Conservation (phyloP, 2,888 invertebrate genomes). For the Unio pictorum region DNA sequence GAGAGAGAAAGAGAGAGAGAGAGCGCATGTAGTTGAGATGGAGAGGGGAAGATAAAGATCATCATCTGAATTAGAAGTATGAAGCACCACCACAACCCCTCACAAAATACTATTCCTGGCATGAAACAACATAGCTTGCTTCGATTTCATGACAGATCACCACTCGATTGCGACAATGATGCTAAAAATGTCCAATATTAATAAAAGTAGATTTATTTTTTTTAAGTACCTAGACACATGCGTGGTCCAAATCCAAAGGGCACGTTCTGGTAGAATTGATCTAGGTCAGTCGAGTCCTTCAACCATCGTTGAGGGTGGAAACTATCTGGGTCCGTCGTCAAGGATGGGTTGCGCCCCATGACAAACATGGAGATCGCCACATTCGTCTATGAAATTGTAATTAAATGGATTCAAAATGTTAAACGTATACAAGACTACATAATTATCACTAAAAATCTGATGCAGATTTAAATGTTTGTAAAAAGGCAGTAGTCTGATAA, state of each 20-base stretch:
- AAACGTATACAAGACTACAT: not conserved
- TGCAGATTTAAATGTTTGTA: not conserved
- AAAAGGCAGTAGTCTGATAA: not conserved
- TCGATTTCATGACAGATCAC: too few species aligned
- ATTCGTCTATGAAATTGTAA: constrained; percentile 18
- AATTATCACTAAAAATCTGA: too few species aligned
- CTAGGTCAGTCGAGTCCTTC: constrained; percentile 12
- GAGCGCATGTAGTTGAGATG: too few species aligned
- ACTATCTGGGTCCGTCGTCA: constrained; percentile 18
- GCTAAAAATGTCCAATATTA: too few species aligned
- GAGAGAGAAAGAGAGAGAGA: too few species aligned
- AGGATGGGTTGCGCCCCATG: constrained; percentile 25
- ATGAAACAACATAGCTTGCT: too few species aligned
- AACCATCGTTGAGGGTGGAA: constrained; percentile 38
- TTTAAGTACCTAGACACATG: constrained; percentile 37
- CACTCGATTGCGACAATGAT: too few species aligned
- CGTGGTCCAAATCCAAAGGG: constrained; percentile 38
- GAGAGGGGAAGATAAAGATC: too few species aligned
- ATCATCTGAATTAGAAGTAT: too few species aligned
- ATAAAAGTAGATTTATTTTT: not conserved
- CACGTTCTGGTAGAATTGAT: constrained; percentile 27
- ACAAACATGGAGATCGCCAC: constrained; percentile 39
- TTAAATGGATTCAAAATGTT: not conserved
- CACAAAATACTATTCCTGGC: too few species aligned
- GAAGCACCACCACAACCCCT: too few species aligned